Evolutionary conservation across 2,888 invertebrate species (phyloP).

Genomic region (Cephus runcator): DNA sequence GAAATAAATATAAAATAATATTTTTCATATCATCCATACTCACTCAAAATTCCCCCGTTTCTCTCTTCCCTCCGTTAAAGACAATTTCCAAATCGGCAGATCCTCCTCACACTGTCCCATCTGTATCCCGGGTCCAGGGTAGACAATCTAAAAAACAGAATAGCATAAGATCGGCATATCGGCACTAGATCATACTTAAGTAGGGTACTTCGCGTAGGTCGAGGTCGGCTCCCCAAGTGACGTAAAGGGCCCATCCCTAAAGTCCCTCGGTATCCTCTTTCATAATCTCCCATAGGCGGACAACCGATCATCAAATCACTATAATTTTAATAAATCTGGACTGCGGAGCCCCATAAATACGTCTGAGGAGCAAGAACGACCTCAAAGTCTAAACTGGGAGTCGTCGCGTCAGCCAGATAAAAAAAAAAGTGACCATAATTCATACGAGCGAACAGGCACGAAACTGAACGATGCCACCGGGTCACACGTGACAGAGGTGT

Average conservation of each 20-base stretch:
- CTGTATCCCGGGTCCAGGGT: background rate
- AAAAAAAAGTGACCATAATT: background rate
- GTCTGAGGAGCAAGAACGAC: background rate
- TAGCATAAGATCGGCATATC: background rate
- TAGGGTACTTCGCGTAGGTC: conserved; percentile 19
- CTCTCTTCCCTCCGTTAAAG: background rate
- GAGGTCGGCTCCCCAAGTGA: conserved; percentile 5
- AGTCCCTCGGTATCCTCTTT: conserved; percentile 11
- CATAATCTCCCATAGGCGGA: conserved; percentile 18
- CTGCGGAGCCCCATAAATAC: conserved; percentile 15
- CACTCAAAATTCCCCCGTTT: background rate
- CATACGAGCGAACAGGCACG: background rate
- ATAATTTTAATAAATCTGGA: conserved; percentile 23
- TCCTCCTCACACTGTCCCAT: background rate
- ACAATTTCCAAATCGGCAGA: background rate
- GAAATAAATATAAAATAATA: background rate
- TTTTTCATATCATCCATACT: background rate
- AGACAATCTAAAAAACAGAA: background rate
- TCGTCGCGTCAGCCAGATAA: background rate
- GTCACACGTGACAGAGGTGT: background rate
- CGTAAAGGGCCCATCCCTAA: conserved; percentile 12
- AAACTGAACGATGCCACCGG: background rate
- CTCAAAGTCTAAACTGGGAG: background rate
- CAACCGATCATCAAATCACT: conserved; percentile 23
- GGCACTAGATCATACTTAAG: conserved; percentile 18